phyloP scores from a whole-genome alignment of 2,113 vertebrate species.

The Pelodiscus sinensis region DNA sequence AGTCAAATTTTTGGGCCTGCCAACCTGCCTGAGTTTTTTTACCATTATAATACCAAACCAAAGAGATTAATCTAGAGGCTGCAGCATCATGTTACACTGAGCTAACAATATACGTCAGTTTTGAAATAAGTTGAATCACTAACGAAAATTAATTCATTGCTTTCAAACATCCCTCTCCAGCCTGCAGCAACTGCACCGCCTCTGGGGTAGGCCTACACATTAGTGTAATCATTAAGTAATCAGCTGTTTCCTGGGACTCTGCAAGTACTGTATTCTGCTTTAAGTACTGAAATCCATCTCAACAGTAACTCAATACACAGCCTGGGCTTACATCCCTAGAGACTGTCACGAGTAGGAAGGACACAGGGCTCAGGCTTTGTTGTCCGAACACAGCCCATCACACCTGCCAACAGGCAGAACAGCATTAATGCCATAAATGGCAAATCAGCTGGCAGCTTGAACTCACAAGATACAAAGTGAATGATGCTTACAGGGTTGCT shows the following conservation, averaged over 20 bases:
- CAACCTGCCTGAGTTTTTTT: neutral
- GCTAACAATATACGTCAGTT: neutral
- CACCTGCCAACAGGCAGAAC: rapidly evolving
- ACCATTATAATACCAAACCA: neutral
- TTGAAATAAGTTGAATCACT: neutral
- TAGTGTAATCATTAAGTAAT: rapidly evolving
- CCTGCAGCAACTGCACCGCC: neutral
- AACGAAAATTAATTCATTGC: neutral
- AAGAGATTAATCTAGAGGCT: neutral
- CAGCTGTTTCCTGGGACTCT: neutral
- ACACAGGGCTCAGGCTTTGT: neutral
- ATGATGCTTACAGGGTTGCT: neutral
- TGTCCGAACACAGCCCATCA: rapidly evolving
- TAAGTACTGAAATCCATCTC: neutral
- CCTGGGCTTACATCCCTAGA: neutral
- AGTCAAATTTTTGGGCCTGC: neutral
- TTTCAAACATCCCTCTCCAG: neutral
- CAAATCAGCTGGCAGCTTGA: too few species aligned
- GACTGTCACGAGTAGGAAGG: neutral
- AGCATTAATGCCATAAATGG: rapidly evolving
- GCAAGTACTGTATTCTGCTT: neutral
- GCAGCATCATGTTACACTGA: neutral
- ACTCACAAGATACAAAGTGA: neutral
- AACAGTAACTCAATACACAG: neutral
- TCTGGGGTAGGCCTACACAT: rapidly evolving